Evolutionary conservation across 2,888 invertebrate genomes (phyloP), one percentile per base, ranked within the genome.

Genomic region (Thera britannica): DNA sequence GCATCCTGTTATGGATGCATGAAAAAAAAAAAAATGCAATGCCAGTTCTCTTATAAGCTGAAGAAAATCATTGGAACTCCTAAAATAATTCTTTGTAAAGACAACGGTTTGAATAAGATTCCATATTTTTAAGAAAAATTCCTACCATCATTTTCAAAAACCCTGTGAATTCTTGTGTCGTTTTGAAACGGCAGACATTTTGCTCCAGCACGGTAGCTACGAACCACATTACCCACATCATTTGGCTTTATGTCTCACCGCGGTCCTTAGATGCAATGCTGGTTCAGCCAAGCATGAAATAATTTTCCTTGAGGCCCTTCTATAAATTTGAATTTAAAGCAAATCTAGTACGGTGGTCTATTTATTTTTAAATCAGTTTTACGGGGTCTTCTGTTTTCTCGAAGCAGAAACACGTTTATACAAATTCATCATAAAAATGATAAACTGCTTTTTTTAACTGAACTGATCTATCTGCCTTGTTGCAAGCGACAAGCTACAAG

Each of bases 161-260:
- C 23, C 54, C 54, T 52, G 57, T 51, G 57, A 52, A 68, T 57
- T 60, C 58, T 38, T 55, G 44, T 12, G 44, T 12, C 54, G 46
- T 68, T 65, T 55, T 58, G 56, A 62, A 69, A 55, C 55, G 65
- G 35, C 56, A 65, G 54, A 65, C 66, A 71, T 75, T 72, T 68
- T 64, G 63, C 65, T 63, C 51, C 41, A 67, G 63, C 63, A 67
- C 61, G 51, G 63, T 57, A 72, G 67, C 70, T 62, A 71, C 66
- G 67, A 61, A 72, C 71, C 68, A 70, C 73, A 72, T 73, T 73
- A 70, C 71, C 79, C 74, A 77, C 76, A 73, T 76, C 78, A 77
- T 79, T 77, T 77, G 75, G 77, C 72, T 76, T 76, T 77, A 77
- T 76, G 73, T 76, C 75, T 76, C 74, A 70, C 66, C 71, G 73